Conservation (phyloP, 37 sponge, comb jelly and placozoan genomes). For the Axinella damicornis region DNA sequence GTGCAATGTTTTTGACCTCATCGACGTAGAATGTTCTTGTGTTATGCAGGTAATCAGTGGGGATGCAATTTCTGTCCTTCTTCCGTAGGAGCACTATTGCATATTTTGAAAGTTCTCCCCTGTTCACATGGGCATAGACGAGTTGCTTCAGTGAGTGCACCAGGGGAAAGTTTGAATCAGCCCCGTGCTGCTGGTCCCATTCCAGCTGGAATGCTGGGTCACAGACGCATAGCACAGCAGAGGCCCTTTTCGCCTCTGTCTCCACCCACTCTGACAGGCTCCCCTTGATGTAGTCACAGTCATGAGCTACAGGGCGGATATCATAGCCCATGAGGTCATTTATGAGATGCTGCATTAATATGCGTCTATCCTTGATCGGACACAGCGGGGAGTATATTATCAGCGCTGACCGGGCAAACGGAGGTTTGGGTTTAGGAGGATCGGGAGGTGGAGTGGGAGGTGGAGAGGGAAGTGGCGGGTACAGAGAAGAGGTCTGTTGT, state of each 20-base stretch:
- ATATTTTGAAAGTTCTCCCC: not conserved
- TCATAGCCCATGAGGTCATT: constrained; percentile 9
- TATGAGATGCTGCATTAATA: constrained; percentile 12
- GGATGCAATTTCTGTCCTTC: not conserved
- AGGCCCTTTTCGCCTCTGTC: not conserved
- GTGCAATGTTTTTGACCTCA: constrained; percentile 32
- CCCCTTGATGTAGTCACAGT: not conserved
- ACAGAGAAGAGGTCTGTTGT: not conserved
- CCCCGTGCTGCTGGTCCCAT: constrained; percentile 4
- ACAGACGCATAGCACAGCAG: constrained; percentile 34
- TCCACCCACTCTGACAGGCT: constrained; percentile 37
- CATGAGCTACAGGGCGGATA: not conserved
- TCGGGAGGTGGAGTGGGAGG: not conserved
- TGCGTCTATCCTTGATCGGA: constrained; percentile 10
- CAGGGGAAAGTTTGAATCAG: not conserved
- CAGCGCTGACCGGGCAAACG: not conserved
- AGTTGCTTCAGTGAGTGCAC: constrained; percentile 19
- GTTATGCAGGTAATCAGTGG: constrained; percentile 14
- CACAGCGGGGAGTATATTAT: constrained; percentile 36
- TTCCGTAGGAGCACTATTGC: constrained; percentile 2
- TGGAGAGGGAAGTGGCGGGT: not conserved
- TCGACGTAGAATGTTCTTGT: constrained; percentile 16
- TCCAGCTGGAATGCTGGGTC: constrained; percentile 9
- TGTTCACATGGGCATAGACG: not conserved
- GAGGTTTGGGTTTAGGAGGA: not conserved